phyloP scores from a whole-genome alignment of 1,140 invertebrate species.

The Galendromus occidentalis region DNA sequence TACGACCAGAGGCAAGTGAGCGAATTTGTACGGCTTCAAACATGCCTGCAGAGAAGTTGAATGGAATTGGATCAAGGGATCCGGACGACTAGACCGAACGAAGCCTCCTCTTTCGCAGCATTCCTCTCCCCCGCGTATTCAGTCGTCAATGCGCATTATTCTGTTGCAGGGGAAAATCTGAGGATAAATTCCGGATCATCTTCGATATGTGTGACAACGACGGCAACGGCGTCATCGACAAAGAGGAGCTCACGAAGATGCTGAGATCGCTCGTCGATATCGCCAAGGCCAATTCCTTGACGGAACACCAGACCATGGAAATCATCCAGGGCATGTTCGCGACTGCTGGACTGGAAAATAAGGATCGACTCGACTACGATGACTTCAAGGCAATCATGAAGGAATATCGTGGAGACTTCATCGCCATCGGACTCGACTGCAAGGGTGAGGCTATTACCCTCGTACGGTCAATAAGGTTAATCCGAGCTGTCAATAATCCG shows the following conservation, averaged over 20 bases:
- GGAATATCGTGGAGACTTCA: slow-evolving; percentile 88
- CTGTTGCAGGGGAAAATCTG: slow-evolving; percentile 51
- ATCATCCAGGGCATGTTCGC: slow-evolving; percentile 84
- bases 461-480: not conserved
- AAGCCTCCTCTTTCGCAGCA: too few species aligned
- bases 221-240: slow-evolving; percentile 81
- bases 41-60: too few species aligned
- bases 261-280: slow-evolving; percentile 80
- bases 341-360: slow-evolving; percentile 71
- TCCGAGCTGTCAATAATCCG: not conserved
- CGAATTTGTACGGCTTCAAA: too few species aligned
- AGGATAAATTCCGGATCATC: slow-evolving; percentile 86
- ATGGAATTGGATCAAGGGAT: too few species aligned
- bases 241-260: slow-evolving; percentile 82
- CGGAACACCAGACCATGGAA: slow-evolving; percentile 50
- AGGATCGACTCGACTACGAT: slow-evolving; percentile 74
- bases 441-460: slow-evolving; percentile 41
- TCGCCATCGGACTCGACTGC: slow-evolving; percentile 83
- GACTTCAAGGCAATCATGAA: slow-evolving; percentile 93
- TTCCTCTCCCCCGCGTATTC: too few species aligned
- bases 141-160: too few species aligned
- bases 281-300: slow-evolving; percentile 45
- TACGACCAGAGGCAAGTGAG: too few species aligned
- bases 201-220: slow-evolving; percentile 99
- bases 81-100: too few species aligned